A percentile compares a stretch with the other conserved stretches of the same genome.
Conservation (phyloP, 2,113 vertebrate genomes). For the Sprattus sprattus region DNA sequence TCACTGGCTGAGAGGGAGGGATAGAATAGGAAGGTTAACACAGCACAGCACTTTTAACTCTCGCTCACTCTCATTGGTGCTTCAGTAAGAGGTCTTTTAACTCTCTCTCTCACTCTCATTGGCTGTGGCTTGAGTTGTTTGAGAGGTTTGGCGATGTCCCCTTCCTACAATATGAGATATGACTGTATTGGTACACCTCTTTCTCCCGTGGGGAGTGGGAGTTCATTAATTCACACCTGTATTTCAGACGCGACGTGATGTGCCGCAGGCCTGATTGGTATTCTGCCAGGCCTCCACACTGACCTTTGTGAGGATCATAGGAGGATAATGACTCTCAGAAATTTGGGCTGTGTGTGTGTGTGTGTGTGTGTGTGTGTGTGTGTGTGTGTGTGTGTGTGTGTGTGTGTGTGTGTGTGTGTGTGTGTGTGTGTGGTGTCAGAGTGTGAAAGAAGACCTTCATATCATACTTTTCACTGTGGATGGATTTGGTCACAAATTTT, state of each 20-base stretch:
- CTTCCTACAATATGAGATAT: neutral
- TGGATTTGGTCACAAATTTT: neutral
- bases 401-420: too few relatives aligned
- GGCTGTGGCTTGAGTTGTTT: too few relatives aligned
- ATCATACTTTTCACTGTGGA: neutral
- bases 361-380: too few relatives aligned
- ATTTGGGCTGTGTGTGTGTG: neutral
- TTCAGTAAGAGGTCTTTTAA: too few relatives aligned
- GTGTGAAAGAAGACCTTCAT: neutral
- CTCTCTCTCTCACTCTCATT: too few relatives aligned
- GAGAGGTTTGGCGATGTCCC: too few relatives aligned
- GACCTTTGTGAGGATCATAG: neutral
- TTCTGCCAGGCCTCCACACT: neutral
- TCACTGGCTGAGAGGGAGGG: too few relatives aligned
- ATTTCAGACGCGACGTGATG: neutral
- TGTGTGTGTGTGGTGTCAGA: too few relatives aligned
- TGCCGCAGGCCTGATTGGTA: neutral
- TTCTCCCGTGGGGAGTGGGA: neutral
- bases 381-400: too few relatives aligned
- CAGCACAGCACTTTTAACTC: too few relatives aligned
- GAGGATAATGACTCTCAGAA: neutral
- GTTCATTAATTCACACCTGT: slow-evolving; percentile 7
- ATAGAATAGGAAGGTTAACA: too few relatives aligned
- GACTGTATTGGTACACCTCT: neutral
- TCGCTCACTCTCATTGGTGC: too few relatives aligned